Conservation (phyloP, 2,888 invertebrate genomes). For the Calameuta idolon region DNA sequence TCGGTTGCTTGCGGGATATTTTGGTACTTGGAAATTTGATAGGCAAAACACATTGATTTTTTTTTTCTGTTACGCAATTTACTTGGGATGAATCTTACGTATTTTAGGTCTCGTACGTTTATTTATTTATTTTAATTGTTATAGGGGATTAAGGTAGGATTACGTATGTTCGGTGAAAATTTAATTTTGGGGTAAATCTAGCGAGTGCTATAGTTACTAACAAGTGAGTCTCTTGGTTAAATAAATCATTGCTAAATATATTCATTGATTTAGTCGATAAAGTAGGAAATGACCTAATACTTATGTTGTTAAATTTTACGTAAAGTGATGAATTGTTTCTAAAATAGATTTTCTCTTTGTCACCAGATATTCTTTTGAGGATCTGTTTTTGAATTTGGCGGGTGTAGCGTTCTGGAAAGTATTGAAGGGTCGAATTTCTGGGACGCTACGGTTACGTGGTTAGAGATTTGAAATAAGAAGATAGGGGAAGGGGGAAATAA, state of each 20-base stretch:
- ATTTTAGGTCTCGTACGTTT: too few species aligned
- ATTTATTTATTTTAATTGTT: too few species aligned
- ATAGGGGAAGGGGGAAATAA: too few species aligned
- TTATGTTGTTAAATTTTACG: neutral
- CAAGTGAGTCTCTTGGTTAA: neutral
- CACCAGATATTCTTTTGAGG: neutral
- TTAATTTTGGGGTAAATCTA: neutral
- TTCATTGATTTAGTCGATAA: neutral
- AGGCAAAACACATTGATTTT: neutral
- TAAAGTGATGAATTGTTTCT: neutral
- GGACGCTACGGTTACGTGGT: too few species aligned
- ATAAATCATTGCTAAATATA: neutral
- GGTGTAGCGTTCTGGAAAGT: too few species aligned
- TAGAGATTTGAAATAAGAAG: too few species aligned
- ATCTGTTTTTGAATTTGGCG: neutral
- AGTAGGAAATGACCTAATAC: neutral
- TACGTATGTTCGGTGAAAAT: neutral
- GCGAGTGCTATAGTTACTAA: neutral
- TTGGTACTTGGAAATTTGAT: neutral
- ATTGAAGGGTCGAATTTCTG: too few species aligned
- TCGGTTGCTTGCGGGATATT: neutral
- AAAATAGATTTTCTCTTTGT: neutral
- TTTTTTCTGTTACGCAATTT: neutral
- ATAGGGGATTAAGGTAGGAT: neutral
- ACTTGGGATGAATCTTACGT: neutral